These are phyloP conservation scores for Chaetodon auriga DNA, from an alignment of 2,113 vertebrate species.

Conservation along the genomic window DNA sequence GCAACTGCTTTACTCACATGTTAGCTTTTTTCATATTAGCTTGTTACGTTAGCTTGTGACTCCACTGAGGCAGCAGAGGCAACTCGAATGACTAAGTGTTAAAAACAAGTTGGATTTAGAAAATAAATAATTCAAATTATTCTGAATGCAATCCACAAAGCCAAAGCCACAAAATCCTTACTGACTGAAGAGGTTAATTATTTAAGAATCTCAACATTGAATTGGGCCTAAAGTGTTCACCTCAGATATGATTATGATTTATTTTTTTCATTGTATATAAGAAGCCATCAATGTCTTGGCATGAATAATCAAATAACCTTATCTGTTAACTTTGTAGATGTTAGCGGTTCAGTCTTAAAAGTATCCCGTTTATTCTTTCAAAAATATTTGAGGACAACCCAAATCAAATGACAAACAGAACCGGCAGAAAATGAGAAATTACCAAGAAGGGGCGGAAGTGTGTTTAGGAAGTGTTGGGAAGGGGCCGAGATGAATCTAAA, in stretches of 20 bases:
- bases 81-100: too few relatives aligned
- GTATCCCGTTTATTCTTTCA: background rate
- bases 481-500: constrained; percentile 34
- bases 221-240: background rate
- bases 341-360: background rate
- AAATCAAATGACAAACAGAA: background rate
- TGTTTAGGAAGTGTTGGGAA: constrained; percentile 11
- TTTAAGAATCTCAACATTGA: too few relatives aligned
- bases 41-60: too few relatives aligned
- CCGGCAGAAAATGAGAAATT: constrained; percentile 5
- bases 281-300: background rate
- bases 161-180: too few relatives aligned
- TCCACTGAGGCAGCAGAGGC: too few relatives aligned
- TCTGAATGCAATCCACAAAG: too few relatives aligned
- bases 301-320: background rate
- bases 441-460: background rate
- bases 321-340: background rate
- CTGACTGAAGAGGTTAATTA: background rate
- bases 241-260: background rate
- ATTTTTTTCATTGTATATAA: background rate
- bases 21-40: too few relatives aligned
- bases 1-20: too few relatives aligned
- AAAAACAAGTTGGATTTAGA: too few relatives aligned
- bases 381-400: background rate
- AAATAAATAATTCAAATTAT: too few relatives aligned